phyloP scores from a whole-genome alignment of 2,797 vertebrate genomes.

The Fistularia tabacaria region DNA sequence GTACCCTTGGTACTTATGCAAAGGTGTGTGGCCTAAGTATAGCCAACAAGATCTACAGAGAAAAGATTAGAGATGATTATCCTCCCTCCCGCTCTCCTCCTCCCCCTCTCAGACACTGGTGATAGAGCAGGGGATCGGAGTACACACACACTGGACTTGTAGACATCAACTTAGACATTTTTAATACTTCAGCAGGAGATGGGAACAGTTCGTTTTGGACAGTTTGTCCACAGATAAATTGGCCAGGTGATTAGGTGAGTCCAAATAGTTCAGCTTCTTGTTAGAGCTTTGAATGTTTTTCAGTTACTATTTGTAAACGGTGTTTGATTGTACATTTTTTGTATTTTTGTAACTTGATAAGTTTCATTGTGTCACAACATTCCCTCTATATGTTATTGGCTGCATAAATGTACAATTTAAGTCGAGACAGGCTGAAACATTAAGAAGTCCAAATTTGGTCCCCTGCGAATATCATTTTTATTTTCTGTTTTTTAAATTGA shows the following conservation, averaged over 20 bases:
- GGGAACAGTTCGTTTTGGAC: slow-evolving; percentile 67
- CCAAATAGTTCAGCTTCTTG: not conserved
- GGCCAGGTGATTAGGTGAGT: slow-evolving; percentile 67
- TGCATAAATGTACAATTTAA: too few species aligned
- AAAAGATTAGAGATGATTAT: slow-evolving; percentile 77
- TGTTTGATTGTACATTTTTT: too few species aligned
- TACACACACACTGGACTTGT: slow-evolving; percentile 60
- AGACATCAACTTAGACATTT: slow-evolving; percentile 72
- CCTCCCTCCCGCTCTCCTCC: slow-evolving; percentile 30
- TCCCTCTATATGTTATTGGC: too few species aligned
- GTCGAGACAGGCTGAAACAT: too few species aligned
- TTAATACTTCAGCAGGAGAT: slow-evolving; percentile 77
- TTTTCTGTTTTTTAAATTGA: too few species aligned
- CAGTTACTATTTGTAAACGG: too few species aligned
- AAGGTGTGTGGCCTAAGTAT: slow-evolving; percentile 58
- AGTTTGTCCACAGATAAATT: slow-evolving; percentile 66
- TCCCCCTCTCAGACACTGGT: slow-evolving; percentile 36
- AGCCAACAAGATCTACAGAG: slow-evolving; percentile 56
- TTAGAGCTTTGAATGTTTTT: not conserved
- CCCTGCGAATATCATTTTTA: too few species aligned
- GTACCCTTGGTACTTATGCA: slow-evolving; percentile 19
- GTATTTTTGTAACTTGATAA: too few species aligned
- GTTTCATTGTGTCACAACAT: too few species aligned
- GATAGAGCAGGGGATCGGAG: slow-evolving; percentile 33
- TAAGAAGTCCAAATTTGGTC: too few species aligned